These are phyloP conservation scores for Etheostoma cragini DNA, from an alignment of 2,113 vertebrate genomes.

Conservation along the genomic window DNA sequence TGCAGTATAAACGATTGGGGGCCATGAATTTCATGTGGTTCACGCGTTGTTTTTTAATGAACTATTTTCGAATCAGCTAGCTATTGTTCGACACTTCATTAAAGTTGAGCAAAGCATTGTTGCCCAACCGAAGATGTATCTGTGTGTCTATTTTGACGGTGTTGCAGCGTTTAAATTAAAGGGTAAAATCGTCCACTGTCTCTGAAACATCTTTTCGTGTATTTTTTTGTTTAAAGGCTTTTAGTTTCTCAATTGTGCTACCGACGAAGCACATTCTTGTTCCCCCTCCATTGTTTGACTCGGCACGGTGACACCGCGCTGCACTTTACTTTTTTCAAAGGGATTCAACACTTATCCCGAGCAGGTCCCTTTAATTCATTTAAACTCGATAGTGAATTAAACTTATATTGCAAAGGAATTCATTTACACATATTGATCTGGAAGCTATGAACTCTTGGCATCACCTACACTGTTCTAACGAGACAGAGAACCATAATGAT, in stretches of 20 bases:
- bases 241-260: constrained; percentile 30
- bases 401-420: not conserved
- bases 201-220: not conserved
- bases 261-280: constrained; percentile 43
- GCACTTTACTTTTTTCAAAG: constrained; percentile 37
- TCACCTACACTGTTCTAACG: not conserved
- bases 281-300: constrained; percentile 70
- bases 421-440: not conserved
- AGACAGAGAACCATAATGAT: not conserved
- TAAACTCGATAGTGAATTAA: not conserved
- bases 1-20: fast-evolving
- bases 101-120: constrained; percentile 66
- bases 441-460: not conserved
- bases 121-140: constrained; percentile 5
- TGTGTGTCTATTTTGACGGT: not conserved
- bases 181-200: not conserved
- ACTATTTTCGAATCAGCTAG: constrained; percentile 63
- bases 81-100: constrained; percentile 72
- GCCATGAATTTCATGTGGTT: too few relatives aligned
- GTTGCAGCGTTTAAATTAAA: not conserved
- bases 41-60: constrained; percentile 8
- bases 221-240: constrained; percentile 20
- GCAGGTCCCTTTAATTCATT: not conserved
- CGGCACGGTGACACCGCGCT: constrained; percentile 31
- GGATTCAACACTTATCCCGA: not conserved